Percentiles rank a stretch among this genome's conserved stretches.
Conservation (phyloP, 2,113 vertebrate species). For the Hyperopisus bebe region DNA sequence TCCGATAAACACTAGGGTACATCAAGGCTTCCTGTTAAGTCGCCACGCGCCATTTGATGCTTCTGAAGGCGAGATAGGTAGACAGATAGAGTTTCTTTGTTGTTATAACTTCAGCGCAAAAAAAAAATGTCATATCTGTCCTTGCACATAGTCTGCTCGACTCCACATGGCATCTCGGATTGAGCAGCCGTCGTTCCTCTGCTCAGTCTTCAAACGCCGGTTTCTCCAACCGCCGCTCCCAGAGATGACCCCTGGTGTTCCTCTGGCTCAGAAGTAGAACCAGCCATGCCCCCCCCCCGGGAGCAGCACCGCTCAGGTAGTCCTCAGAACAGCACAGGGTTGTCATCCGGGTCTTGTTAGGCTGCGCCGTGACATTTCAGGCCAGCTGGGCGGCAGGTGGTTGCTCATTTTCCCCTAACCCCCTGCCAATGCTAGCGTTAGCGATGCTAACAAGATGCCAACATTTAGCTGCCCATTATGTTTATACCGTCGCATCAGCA, state of each 20-base stretch:
- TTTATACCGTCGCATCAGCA: not conserved
- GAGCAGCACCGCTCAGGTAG: not conserved
- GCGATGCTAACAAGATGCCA: not conserved
- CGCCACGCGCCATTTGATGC: not conserved
- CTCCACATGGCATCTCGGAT: not conserved
- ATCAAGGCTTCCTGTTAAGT: not conserved
- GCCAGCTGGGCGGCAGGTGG: not conserved
- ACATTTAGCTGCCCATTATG: not conserved
- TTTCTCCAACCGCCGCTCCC: not conserved
- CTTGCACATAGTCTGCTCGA: not conserved
- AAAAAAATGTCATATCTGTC: not conserved
- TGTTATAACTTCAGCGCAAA: not conserved
- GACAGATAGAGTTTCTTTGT: not conserved
- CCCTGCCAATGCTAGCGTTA: slow-evolving; percentile 8
- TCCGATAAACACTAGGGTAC: not conserved
- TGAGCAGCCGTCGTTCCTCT: not conserved
- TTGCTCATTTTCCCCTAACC: not conserved
- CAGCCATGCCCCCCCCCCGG: not conserved
- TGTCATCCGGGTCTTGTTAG: not conserved
- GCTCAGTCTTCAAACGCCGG: not conserved
- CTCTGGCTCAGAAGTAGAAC: not conserved
- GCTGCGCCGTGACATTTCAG: not conserved
- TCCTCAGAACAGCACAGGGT: not conserved
- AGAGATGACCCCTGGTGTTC: not conserved
- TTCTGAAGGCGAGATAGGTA: not conserved